Conservation (phyloP, 2,888 invertebrate species). For the Caenorhabditis auriculariae region DNA sequence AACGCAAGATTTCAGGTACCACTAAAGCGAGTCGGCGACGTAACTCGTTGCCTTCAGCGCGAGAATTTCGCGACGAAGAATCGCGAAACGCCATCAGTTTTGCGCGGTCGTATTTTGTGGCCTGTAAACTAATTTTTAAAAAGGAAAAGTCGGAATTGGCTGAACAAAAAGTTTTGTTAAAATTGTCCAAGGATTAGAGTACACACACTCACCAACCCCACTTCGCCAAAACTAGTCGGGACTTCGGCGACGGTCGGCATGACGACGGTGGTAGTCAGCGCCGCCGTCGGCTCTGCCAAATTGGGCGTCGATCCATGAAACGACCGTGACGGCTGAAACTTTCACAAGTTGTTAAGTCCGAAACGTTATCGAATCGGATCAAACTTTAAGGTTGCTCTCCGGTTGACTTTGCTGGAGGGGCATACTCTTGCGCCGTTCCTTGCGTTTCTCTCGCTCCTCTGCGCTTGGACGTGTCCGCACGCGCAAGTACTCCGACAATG, state of each 20-base stretch:
- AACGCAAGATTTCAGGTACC: no score
- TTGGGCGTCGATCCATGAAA: conserved; percentile 42
- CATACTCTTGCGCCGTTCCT: conserved; percentile 57
- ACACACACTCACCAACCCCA: conserved; percentile 20
- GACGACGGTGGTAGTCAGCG: conserved; percentile 22
- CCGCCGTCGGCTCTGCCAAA: conserved; percentile 29
- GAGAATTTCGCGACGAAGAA: no score
- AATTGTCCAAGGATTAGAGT: no score
- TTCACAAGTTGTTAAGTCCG: background rate
- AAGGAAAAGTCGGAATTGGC: background rate
- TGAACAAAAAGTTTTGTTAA: background rate
- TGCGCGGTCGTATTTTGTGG: conserved; percentile 32
- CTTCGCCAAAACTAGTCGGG: background rate
- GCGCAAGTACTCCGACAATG: conserved; percentile 50
- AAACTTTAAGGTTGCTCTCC: background rate
- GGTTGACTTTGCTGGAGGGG: conserved; percentile 38
- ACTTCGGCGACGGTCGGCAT: background rate
- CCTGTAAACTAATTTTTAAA: conserved; percentile 5
- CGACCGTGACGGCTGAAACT: conserved; percentile 24
- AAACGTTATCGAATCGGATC: no score
- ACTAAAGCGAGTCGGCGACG: no score
- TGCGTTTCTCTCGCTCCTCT: conserved; percentile 47
- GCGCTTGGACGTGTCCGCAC: conserved; percentile 37
- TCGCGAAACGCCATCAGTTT: conserved; percentile 23
- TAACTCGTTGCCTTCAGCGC: no score